Evolutionary conservation across 2,797 vertebrate species (phyloP).

Genomic region (Poeciliopsis infans): DNA sequence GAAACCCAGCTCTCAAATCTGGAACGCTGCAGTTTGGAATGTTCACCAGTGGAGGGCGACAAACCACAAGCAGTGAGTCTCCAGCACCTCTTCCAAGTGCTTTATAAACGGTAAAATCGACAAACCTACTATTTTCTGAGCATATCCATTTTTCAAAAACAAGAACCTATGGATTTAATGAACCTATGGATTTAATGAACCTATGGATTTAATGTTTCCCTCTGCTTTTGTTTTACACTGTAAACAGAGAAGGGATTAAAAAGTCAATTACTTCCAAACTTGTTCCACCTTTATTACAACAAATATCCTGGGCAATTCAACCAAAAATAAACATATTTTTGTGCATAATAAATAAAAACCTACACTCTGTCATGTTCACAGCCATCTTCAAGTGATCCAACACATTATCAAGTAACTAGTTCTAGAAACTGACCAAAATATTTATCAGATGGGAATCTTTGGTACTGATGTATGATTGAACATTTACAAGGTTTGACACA

Average conservation of each 20-base stretch:
- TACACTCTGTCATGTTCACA: background rate
- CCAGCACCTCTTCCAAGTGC: background rate
- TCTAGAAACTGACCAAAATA: background rate
- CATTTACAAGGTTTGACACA: background rate
- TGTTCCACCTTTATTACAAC: background rate
- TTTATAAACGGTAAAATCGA: background rate
- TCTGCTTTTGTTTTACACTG: background rate
- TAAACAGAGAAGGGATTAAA: background rate
- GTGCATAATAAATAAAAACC: background rate
- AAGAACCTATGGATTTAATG: too few relatives aligned
- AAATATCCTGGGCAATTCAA: background rate
- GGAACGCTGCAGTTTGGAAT: background rate
- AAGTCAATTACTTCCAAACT: background rate
- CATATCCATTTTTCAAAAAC: background rate
- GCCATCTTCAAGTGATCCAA: too few relatives aligned
- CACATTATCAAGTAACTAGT: too few relatives aligned
- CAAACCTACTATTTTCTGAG: background rate
- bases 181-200: background rate
- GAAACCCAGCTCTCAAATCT: background rate
- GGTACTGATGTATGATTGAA: background rate
- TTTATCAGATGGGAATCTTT: background rate
- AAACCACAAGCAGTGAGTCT: slow-evolving; percentile 2
- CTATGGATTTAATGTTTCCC: background rate
- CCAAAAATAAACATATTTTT: background rate
- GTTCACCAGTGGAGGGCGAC: slow-evolving; percentile 47